A percentile compares a stretch with the other conserved stretches of the same genome.
These are phyloP conservation scores for Cryptus armator DNA, from an alignment of 2,888 invertebrate species.

Conservation along the genomic window DNA sequence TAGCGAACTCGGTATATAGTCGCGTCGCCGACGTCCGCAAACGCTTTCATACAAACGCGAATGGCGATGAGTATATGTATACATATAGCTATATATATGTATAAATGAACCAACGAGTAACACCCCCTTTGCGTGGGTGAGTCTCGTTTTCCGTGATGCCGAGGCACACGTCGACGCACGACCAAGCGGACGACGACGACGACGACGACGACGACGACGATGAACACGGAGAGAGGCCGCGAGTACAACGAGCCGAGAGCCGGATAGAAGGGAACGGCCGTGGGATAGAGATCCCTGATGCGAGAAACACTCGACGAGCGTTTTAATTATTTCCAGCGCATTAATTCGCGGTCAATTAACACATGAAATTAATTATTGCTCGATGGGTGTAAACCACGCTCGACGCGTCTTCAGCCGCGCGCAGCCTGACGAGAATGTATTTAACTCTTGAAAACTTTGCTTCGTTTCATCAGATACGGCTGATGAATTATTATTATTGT, in stretches of 20 bases:
- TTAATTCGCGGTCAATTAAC: conserved; percentile 38
- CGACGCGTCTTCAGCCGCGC: not conserved
- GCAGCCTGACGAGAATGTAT: not conserved
- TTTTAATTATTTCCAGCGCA: conserved; percentile 47
- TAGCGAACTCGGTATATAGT: conserved; percentile 26
- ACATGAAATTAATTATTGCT: conserved; percentile 42
- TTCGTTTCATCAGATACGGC: no score
- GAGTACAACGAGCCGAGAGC: not conserved
- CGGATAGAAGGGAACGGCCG: not conserved
- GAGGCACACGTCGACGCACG: conserved; percentile 45
- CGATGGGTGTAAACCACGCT: conserved; percentile 19
- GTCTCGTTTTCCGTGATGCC: conserved; percentile 59
- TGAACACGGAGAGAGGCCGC: not conserved
- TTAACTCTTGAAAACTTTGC: not conserved
- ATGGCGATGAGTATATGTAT: not conserved
- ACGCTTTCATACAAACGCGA: conserved; percentile 3
- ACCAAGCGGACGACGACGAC: not conserved
- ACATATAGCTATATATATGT: no score
- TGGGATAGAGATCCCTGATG: conserved; percentile 28
- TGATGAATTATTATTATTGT: not conserved
- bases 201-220: conserved; percentile 18
- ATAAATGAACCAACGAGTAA: not conserved
- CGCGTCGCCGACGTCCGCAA: conserved; percentile 17
- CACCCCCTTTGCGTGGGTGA: conserved; percentile 66
- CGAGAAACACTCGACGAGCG: conserved; percentile 12